phyloP scores from a whole-genome alignment of 2,797 vertebrate species.

The Eospalax fontanierii region DNA sequence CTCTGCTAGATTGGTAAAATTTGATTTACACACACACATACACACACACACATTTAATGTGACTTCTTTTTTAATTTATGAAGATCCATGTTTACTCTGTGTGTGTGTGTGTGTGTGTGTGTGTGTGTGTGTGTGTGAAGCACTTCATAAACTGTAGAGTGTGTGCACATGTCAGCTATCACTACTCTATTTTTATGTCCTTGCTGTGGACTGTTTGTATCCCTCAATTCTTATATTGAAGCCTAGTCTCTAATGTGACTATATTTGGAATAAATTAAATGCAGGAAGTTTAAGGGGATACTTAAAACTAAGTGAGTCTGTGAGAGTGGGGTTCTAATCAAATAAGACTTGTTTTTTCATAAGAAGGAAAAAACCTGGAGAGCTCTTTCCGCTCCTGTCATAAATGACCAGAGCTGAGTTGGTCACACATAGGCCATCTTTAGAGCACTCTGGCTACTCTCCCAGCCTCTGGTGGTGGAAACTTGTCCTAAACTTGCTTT shows the following conservation, averaged over 20 bases:
- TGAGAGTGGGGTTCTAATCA: background rate
- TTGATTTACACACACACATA: no score
- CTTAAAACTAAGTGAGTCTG: background rate
- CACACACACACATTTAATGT: no score
- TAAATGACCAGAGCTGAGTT: background rate
- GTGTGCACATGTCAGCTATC: accelerated
- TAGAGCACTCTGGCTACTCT: background rate
- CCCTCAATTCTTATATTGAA: background rate
- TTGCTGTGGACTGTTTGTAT: no score
- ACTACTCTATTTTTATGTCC: accelerated
- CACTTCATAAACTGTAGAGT: background rate
- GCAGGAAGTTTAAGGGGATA: background rate
- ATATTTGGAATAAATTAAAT: background rate
- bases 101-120: no score
- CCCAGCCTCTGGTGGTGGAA: background rate
- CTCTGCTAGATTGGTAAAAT: no score
- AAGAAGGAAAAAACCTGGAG: background rate
- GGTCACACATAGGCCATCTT: background rate
- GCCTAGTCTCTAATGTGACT: background rate
- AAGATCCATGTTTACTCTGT: no score
- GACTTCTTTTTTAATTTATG: no score
- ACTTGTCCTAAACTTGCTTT: background rate
- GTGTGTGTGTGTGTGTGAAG: background rate
- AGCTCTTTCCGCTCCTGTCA: background rate
- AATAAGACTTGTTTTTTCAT: background rate